Evolutionary conservation across 2,113 vertebrate species (phyloP).

Genomic region (Burhinus bistriatus): DNA sequence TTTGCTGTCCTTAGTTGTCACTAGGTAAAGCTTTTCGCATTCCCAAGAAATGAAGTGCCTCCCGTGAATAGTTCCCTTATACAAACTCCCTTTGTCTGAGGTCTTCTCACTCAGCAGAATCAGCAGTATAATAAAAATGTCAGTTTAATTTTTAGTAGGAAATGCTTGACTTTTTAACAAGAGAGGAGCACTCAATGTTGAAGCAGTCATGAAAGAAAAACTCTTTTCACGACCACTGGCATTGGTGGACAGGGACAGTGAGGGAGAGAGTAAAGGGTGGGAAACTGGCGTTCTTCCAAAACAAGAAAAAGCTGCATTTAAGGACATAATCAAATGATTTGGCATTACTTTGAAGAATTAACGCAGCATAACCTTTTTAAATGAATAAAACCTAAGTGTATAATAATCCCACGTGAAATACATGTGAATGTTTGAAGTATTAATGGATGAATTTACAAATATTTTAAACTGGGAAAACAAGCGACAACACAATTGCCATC

Average conservation of each 20-base stretch:
- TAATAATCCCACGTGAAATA: slow-evolving; percentile 27
- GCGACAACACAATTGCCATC: neutral
- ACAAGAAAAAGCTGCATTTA: slow-evolving; percentile 37
- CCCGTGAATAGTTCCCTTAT: slow-evolving; percentile 66
- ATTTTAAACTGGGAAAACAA: slow-evolving; percentile 39
- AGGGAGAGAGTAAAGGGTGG: slow-evolving; percentile 49
- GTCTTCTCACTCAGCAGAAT: slow-evolving; percentile 65
- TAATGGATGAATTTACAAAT: slow-evolving; percentile 45
- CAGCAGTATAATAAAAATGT: slow-evolving; percentile 63
- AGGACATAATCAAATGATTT: slow-evolving; percentile 57
- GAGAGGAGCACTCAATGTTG: slow-evolving; percentile 59
- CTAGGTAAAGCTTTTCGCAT: slow-evolving; percentile 67
- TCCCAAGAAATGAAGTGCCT: slow-evolving; percentile 57
- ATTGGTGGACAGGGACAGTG: slow-evolving; percentile 58
- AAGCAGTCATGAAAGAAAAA: slow-evolving; percentile 62
- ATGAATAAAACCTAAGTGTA: slow-evolving; percentile 43
- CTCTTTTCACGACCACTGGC: slow-evolving; percentile 61
- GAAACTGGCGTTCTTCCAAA: slow-evolving; percentile 62
- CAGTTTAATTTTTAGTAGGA: slow-evolving; percentile 68
- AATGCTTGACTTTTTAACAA: slow-evolving; percentile 63
- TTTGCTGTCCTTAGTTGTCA: slow-evolving; percentile 49
- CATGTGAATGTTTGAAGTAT: slow-evolving; percentile 36
- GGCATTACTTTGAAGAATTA: slow-evolving; percentile 57
- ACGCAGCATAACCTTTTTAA: slow-evolving; percentile 48
- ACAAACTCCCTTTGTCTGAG: slow-evolving; percentile 70